Evolutionary conservation across 1,140 invertebrate species (phyloP), one percentile per base, ranked within the genome.

Genomic region (Armadillidium nasatum): DNA sequence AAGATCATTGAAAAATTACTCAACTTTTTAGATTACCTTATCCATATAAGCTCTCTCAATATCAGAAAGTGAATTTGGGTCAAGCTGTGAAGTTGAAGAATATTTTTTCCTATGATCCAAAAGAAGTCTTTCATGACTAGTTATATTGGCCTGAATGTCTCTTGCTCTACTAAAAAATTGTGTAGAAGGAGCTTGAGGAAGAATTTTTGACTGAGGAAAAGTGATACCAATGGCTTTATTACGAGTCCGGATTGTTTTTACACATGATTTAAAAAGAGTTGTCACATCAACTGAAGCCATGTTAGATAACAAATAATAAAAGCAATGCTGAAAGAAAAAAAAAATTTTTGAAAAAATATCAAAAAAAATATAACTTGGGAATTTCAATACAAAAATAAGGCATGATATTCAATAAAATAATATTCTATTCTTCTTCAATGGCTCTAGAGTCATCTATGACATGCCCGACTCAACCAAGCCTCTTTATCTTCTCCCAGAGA

Each of bases 91-190:
- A 33, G 33, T 33, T 33, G 33, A 33, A 33, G 33, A 88, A 85
- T 97, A 97, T 69, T 91, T 91, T 76, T 90, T 90, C 75, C 92
- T 88, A 83, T 95, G 92, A 82, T 96, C 90, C 13, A 93, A 81
- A 2, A 98, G 84, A 83, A 95, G 93, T 83, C 93, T 90, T 73
- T 90, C 88, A 45, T 97, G 85, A 80, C 90, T 90, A 0, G 89
- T 89, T 73, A 97, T 93, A 83, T 92, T 92, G 69, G 86, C 87
- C 15, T 92, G 88, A 54, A 96, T 89, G 82, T 93, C 90, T 84
- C 90, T 90, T 7, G 91, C 89, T 84, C 91, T 91, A 13, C 83
- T 83, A 79, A 89, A 87, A 83, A 95, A 94, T 73, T 88, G 86
- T 84, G 88, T 89, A 19, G 81, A 80, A 23, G 80, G 75, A 0